Conservation (phyloP, 2,888 invertebrate species). For the Pycnomerus fuliginosus region DNA sequence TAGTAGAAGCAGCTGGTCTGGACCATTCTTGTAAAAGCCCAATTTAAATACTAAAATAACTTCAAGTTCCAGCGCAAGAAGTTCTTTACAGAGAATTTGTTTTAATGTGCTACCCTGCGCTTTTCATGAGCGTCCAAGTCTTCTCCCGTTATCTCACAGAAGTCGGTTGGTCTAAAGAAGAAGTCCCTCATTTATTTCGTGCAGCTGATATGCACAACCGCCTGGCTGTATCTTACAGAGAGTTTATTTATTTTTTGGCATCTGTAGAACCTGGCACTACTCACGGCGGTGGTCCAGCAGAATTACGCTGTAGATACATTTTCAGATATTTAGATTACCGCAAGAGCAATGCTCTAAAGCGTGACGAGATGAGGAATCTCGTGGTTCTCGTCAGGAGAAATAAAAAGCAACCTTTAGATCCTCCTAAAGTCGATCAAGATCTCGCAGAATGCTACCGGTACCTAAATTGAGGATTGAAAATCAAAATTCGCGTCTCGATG, state of each 20-base stretch:
- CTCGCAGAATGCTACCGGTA: conserved; percentile 49
- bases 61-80: conserved; percentile 57
- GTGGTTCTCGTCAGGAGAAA: conserved; percentile 58
- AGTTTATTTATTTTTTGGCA: conserved; percentile 62
- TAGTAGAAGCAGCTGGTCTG: conserved; percentile 42
- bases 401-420: conserved; percentile 57
- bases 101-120: conserved; percentile 57
- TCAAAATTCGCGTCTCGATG: background rate
- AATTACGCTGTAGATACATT: conserved; percentile 69
- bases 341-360: conserved; percentile 56
- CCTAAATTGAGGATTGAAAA: too few relatives aligned
- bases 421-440: conserved; percentile 58
- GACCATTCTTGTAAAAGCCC: conserved; percentile 34
- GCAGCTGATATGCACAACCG: conserved; percentile 58
- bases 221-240: conserved; percentile 58
- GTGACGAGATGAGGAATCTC: conserved; percentile 61
- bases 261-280: conserved; percentile 65
- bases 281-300: conserved; percentile 65
- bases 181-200: conserved; percentile 55
- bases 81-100: conserved; percentile 60
- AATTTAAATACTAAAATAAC: background rate
- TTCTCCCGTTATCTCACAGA: conserved; percentile 60
- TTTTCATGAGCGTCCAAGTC: conserved; percentile 58
- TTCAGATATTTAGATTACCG: conserved; percentile 62
- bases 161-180: conserved; percentile 58